Conservation (phyloP, 1,140 invertebrate genomes). For the Heliconius congener region DNA sequence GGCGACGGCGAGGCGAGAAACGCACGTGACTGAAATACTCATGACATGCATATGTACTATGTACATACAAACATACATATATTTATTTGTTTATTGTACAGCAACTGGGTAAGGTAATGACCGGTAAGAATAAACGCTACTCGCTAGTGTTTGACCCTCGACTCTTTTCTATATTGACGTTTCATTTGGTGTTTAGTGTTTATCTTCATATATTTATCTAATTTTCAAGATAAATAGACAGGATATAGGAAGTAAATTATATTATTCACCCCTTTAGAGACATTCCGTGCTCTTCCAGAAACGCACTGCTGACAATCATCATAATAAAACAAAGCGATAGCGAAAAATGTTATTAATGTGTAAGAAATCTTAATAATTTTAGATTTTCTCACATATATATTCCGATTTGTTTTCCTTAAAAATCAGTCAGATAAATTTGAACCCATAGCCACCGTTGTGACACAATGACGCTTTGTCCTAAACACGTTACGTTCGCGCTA, state of each 20-base stretch:
- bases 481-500: neutral
- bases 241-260: too few relatives aligned
- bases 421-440: neutral
- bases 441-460: neutral
- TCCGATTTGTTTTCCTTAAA: neutral
- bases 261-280: too few relatives aligned
- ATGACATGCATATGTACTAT: neutral
- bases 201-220: too few relatives aligned
- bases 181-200: neutral
- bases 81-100: neutral
- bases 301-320: too few relatives aligned
- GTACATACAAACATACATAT: neutral
- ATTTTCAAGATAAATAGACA: too few relatives aligned
- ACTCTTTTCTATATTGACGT: neutral
- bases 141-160: neutral
- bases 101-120: neutral
- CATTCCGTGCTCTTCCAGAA: too few relatives aligned
- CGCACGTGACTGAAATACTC: slow-evolving; percentile 1
- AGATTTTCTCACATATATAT: too few relatives aligned
- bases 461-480: neutral
- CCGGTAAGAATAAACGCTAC: neutral
- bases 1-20: slow-evolving; percentile 1
- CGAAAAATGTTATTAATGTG: too few relatives aligned
- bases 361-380: too few relatives aligned
- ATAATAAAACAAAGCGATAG: too few relatives aligned